A percentile compares a stretch with the other conserved stretches of the same genome.
phyloP scores from a whole-genome alignment of 2,888 invertebrate species.

The Athetis lepigone region DNA sequence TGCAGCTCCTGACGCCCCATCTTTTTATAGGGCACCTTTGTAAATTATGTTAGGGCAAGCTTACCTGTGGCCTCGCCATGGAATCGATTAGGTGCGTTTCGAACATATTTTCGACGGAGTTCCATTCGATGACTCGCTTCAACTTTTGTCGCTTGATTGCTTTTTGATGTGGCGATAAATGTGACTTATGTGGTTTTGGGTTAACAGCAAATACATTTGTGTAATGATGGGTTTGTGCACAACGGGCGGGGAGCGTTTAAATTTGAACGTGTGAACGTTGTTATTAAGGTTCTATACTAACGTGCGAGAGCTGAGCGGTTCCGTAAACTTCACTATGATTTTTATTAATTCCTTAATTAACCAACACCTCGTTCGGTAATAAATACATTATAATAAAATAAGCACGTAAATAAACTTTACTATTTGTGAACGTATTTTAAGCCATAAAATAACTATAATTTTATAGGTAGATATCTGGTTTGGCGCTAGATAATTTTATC shows the following conservation, averaged over 20 bases:
- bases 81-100: conserved; percentile 85
- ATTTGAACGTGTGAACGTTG: conserved; percentile 80
- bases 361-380: conserved; percentile 19
- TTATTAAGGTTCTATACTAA: conserved; percentile 77
- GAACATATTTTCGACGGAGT: conserved; percentile 76
- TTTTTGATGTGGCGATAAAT: conserved; percentile 90
- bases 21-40: conserved; percentile 75
- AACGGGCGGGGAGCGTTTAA: conserved; percentile 80
- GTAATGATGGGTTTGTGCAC: conserved; percentile 85
- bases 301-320: conserved; percentile 29
- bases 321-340: conserved; percentile 37
- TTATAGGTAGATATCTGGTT: conserved; percentile 4
- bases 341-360: conserved; percentile 36
- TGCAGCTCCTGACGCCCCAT: conserved; percentile 66
- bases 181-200: conserved; percentile 88
- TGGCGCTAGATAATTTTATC: conserved; percentile 13
- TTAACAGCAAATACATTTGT: conserved; percentile 81
- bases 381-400: conserved; percentile 21
- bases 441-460: conserved; percentile 15
- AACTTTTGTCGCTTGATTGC: conserved; percentile 88
- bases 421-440: conserved; percentile 7
- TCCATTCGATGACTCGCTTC: conserved; percentile 80
- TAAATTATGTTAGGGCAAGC: conserved; percentile 78
- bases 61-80: conserved; percentile 76
- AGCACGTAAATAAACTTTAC: conserved; percentile 1